These are phyloP conservation scores for Sinonovacula constricta DNA, from an alignment of 1,140 invertebrate species.

Conservation along the genomic window DNA sequence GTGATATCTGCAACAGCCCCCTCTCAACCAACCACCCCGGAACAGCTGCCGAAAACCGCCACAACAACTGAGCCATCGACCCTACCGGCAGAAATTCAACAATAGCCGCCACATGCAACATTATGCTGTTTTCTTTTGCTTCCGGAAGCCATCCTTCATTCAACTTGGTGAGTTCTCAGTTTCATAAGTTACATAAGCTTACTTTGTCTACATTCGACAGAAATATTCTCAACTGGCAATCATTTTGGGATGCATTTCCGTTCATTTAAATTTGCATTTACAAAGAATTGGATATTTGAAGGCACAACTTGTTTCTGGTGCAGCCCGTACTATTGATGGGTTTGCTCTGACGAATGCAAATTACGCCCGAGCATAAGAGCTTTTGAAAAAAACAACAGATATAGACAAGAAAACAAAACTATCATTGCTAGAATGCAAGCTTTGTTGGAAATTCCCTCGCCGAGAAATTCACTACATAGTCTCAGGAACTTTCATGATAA, in stretches of 20 bases:
- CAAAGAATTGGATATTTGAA: slow-evolving; percentile 43
- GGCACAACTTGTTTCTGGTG: slow-evolving; percentile 14
- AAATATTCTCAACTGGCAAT: slow-evolving; percentile 40
- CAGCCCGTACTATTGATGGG: slow-evolving; percentile 17
- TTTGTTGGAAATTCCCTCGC: slow-evolving; percentile 25
- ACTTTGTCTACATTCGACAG: slow-evolving; percentile 33
- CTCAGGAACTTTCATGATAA: slow-evolving; percentile 44
- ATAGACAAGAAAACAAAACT: slow-evolving; percentile 31
- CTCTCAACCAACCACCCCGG: too few relatives aligned
- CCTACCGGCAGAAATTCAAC: too few relatives aligned
- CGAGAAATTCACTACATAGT: neutral
- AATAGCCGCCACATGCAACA: too few relatives aligned
- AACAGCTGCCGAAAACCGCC: too few relatives aligned
- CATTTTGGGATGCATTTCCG: slow-evolving; percentile 37
- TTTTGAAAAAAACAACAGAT: too few relatives aligned
- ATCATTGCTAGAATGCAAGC: slow-evolving; percentile 26
- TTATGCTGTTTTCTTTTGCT: too few relatives aligned
- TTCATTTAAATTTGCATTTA: slow-evolving; percentile 23
- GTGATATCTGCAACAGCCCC: too few relatives aligned
- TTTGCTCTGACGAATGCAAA: slow-evolving; percentile 36
- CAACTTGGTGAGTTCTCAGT: too few relatives aligned
- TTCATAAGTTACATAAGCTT: slow-evolving; percentile 36
- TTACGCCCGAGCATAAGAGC: slow-evolving; percentile 34
- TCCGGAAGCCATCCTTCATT: too few relatives aligned
- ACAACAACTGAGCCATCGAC: too few relatives aligned